phyloP scores from a whole-genome alignment of 1,140 invertebrate genomes.

The Lineus longissimus region DNA sequence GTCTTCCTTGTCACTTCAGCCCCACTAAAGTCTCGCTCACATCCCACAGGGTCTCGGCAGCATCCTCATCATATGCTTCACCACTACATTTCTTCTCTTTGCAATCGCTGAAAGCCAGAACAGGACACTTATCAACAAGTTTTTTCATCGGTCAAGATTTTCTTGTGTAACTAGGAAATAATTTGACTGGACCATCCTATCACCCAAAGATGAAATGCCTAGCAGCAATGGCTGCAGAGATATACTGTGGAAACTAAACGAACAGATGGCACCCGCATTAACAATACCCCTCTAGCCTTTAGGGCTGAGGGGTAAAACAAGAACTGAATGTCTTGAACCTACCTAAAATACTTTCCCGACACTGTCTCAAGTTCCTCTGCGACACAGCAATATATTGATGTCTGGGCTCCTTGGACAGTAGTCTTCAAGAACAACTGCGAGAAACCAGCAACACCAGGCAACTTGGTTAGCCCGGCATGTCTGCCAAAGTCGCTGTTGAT shows the following conservation, averaged over 20 bases:
- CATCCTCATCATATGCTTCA: conserved; percentile 46
- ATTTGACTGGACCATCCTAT: no score
- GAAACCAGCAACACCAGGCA: conserved; percentile 30
- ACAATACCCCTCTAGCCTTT: no score
- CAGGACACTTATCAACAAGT: no score
- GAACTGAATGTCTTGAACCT: no score
- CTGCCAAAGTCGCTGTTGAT: conserved; percentile 72
- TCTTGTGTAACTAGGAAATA: no score
- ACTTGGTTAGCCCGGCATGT: conserved; percentile 62
- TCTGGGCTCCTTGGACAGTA: conserved; percentile 53
- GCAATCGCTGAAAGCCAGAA: conserved; percentile 58
- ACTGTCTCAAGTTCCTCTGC: conserved; percentile 70
- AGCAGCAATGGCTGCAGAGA: no score
- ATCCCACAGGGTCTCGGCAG: conserved; percentile 67
- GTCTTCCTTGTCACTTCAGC: no score
- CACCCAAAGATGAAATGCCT: no score
- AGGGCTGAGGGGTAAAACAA: no score
- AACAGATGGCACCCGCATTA: no score
- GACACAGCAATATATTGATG: conserved; percentile 45
- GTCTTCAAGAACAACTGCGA: conserved; percentile 46
- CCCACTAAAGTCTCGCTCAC: conserved; percentile 58
- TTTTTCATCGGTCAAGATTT: no score
- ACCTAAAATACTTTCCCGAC: conserved; percentile 72
- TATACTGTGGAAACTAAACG: no score
- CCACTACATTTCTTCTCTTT: conserved; percentile 61